Evolutionary conservation across 2,888 invertebrate genomes (phyloP).

Genomic region (Nematopogon swammerdamellus): DNA sequence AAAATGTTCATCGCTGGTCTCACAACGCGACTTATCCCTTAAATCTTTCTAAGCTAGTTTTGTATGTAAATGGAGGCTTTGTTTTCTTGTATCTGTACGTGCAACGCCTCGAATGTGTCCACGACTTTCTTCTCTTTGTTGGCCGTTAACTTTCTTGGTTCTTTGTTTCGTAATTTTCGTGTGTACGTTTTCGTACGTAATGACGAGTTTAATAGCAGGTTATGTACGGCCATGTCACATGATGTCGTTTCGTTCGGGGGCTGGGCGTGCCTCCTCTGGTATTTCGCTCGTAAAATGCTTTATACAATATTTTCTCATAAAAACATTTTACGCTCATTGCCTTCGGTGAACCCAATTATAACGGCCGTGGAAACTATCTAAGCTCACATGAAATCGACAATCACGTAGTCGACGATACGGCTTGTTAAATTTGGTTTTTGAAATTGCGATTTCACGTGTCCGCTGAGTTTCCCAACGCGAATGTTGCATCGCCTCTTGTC

Average conservation of each 20-base stretch:
- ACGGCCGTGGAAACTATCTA: too few species aligned
- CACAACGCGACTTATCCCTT: not conserved
- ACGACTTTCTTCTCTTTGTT: conserved; percentile 37
- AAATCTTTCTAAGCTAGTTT: not conserved
- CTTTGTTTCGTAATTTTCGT: conserved; percentile 43
- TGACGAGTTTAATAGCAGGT: conserved; percentile 29
- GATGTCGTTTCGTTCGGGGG: not conserved
- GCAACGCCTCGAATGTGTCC: conserved; percentile 26
- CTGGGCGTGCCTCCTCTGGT: not conserved
- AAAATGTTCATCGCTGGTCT: not conserved
- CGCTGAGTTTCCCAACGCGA: not conserved
- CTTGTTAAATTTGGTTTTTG: not conserved
- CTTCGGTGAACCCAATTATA: not conserved
- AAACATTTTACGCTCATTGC: not conserved
- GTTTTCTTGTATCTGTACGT: conserved; percentile 15
- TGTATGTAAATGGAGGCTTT: not conserved
- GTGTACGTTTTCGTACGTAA: conserved; percentile 35
- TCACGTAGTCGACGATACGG: not conserved
- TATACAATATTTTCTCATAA: not conserved
- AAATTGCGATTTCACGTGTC: not conserved
- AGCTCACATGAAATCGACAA: not conserved
- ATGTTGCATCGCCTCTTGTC: not conserved
- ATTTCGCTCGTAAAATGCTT: not conserved
- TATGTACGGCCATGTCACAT: conserved; percentile 32
- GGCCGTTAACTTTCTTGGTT: conserved; percentile 34